Evolutionary conservation across 1,140 invertebrate species (phyloP).

Genomic region (Nasonia vitripennis): DNA sequence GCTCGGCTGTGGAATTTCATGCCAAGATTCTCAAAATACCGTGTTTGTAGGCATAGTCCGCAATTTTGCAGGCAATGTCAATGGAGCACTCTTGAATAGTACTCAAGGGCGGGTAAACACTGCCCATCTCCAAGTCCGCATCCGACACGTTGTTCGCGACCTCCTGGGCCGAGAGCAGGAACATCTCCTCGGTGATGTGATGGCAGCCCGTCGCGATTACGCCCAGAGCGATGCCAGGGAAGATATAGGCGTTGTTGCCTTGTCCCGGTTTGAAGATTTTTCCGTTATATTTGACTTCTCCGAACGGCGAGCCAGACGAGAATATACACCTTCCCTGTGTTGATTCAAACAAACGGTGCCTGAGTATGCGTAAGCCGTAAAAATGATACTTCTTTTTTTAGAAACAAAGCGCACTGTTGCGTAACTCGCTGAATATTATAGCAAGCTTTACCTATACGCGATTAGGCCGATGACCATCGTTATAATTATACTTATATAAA

Average conservation of each 20-base stretch:
- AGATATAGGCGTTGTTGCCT: slow-evolving; percentile 98
- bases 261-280: slow-evolving; percentile 92
- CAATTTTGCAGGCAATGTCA: slow-evolving; percentile 82
- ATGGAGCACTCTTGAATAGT: slow-evolving; percentile 84
- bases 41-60: slow-evolving; percentile 82
- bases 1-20: no score
- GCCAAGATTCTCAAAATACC: slow-evolving; percentile 64
- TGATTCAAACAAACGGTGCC: background rate
- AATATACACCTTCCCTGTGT: slow-evolving; percentile 90
- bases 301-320: slow-evolving; percentile 94
- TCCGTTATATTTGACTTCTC: slow-evolving; percentile 84
- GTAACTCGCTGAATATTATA: no score
- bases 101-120: slow-evolving; percentile 86
- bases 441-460: no score
- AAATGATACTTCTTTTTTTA: background rate
- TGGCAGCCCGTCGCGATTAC: slow-evolving; percentile 91
- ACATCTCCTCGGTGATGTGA: slow-evolving; percentile 92
- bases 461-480: no score
- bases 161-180: slow-evolving; percentile 91
- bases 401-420: no score
- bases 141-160: slow-evolving; percentile 82
- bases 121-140: slow-evolving; percentile 81
- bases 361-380: background rate
- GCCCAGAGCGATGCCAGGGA: slow-evolving; percentile 94
- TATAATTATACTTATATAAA: slow-evolving; percentile 6